A percentile compares a stretch with the other conserved stretches of the same genome.
Evolutionary conservation across 1,140 invertebrate species (phyloP).

Genomic region (Drosophila cardini): DNA sequence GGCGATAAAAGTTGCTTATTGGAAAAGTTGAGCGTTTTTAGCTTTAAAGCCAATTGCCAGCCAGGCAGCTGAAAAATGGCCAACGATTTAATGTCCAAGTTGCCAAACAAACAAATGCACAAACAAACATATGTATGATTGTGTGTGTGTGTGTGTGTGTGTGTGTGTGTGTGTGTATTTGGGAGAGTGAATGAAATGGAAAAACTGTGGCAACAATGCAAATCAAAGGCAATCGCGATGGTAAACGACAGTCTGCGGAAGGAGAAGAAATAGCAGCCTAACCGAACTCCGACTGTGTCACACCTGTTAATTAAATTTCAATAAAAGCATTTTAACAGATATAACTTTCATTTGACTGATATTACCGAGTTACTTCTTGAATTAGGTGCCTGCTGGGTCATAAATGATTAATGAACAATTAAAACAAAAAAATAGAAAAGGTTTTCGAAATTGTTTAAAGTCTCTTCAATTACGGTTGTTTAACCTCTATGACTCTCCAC

Average conservation of each 20-base stretch:
- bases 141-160: background rate
- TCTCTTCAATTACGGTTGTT: no score
- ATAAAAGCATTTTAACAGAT: no score
- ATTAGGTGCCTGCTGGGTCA: no score
- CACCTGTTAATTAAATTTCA: no score
- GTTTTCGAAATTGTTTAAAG: no score
- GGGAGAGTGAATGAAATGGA: conserved; percentile 2
- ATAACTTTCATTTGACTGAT: no score
- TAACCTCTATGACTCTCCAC: no score
- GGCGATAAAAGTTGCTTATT: conserved; percentile 58
- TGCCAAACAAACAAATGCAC: conserved; percentile 4
- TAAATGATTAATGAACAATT: no score
- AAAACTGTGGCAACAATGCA: conserved; percentile 42
- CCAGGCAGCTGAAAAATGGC: conserved; percentile 39
- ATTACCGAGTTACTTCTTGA: no score
- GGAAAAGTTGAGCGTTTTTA: conserved; percentile 46
- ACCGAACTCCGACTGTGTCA: no score
- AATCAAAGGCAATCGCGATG: conserved; percentile 39
- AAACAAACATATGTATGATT: conserved; percentile 6
- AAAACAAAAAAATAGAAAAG: no score
- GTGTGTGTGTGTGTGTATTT: background rate
- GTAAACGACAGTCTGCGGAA: conserved; percentile 5
- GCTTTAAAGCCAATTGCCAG: conserved; percentile 54
- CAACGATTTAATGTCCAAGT: conserved; percentile 43
- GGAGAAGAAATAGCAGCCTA: no score